Conservation (phyloP, 30 jellyfish, hydroid and myxozoan species). For the Hydractinia echinata region DNA sequence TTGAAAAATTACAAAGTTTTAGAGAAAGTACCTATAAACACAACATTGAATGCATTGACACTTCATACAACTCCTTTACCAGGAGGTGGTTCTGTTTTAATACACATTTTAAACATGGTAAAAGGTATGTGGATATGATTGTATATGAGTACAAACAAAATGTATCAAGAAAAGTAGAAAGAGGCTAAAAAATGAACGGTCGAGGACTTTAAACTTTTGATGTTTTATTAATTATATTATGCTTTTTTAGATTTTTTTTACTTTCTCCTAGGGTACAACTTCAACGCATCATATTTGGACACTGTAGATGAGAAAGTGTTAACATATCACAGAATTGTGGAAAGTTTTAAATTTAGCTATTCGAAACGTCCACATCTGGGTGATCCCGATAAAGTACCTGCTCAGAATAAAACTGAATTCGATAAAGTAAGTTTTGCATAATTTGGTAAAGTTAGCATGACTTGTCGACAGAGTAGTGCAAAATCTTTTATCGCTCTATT, state of each 20-base stretch:
- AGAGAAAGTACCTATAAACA: constrained; percentile 40
- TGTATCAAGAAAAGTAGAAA: too few species aligned
- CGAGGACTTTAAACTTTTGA: too few species aligned
- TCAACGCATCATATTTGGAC: constrained; percentile 16
- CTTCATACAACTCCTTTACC: constrained; percentile 71
- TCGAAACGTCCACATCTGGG: constrained; percentile 70
- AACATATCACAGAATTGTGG: constrained; percentile 77
- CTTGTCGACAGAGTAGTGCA: too few species aligned
- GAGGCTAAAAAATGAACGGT: too few species aligned
- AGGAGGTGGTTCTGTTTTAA: constrained; percentile 71
- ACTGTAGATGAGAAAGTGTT: constrained; percentile 29
- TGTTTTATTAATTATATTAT: too few species aligned
- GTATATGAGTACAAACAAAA: too few species aligned
- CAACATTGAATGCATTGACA: constrained; percentile 15
- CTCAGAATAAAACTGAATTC: constrained; percentile 36
- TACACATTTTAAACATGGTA: constrained; percentile 51
- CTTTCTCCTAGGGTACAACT: constrained; percentile 30
- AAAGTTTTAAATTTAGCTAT: constrained; percentile 73
- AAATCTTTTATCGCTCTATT: too few species aligned
- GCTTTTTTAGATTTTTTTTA: too few species aligned
- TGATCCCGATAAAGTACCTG: constrained; percentile 63
- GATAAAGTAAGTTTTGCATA: constrained; percentile 26
- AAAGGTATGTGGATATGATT: constrained; percentile 28
- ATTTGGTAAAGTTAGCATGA: too few species aligned
- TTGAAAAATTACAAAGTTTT: constrained; percentile 42